phyloP scores from a whole-genome alignment of 2,797 vertebrate genomes.

The Limosa lapponica region DNA sequence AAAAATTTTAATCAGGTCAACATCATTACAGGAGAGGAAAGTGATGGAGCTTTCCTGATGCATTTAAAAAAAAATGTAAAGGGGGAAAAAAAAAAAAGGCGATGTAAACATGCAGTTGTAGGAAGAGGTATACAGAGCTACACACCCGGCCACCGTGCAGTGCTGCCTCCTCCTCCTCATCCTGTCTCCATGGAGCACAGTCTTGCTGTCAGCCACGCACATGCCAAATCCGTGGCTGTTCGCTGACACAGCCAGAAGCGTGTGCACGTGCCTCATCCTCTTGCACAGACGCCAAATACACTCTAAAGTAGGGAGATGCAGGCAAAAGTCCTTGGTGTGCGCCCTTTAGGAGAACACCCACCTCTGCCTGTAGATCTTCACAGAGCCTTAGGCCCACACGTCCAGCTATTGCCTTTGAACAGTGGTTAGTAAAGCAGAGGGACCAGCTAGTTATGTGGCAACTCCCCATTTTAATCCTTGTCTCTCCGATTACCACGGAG shows the following conservation, averaged over 20 bases:
- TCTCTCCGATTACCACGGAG: neutral
- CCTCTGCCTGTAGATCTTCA: neutral
- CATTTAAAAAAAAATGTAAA: constrained; percentile 5
- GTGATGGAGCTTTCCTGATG: constrained; percentile 74
- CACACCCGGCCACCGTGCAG: fast-evolving
- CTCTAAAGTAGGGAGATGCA: neutral
- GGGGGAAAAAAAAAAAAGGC: neutral
- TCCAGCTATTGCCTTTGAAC: neutral
- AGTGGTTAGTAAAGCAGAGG: neutral
- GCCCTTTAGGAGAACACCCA: neutral
- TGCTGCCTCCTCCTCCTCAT: neutral
- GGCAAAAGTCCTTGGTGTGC: neutral
- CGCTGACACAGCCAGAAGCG: neutral
- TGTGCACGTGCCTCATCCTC: neutral
- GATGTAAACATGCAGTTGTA: neutral
- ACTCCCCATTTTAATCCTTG: constrained; percentile 20
- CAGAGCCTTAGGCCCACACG: fast-evolving
- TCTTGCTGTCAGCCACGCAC: neutral
- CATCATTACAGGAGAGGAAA: constrained; percentile 79
- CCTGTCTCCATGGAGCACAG: neutral
- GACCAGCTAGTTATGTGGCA: neutral
- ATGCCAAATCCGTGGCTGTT: neutral
- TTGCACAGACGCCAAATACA: neutral
- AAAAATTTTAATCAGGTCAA: constrained; percentile 86
- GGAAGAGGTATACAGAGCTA: neutral